Evolutionary conservation across 2,888 invertebrate species (phyloP).

Genomic region (Pelosia muscerda): DNA sequence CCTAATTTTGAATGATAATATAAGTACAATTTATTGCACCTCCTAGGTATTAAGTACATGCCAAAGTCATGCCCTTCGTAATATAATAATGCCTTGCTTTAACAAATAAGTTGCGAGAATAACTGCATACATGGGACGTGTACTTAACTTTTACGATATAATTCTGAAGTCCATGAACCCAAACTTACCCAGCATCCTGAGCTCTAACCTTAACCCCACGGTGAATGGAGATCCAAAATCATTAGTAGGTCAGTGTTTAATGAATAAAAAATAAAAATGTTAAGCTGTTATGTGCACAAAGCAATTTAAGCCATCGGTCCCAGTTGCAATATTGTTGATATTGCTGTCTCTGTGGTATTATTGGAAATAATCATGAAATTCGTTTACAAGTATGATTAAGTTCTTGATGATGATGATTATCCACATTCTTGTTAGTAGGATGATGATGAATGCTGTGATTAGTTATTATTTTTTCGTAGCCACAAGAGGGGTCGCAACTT

Average conservation of each 20-base stretch:
- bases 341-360: background rate
- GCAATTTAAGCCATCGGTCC: background rate
- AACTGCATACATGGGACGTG: background rate
- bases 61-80: background rate
- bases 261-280: background rate
- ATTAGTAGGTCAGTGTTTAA: conserved; percentile 4
- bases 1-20: background rate
- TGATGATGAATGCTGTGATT: background rate
- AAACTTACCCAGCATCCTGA: background rate
- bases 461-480: background rate
- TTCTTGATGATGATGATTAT: no score
- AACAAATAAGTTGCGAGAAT: background rate
- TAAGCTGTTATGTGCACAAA: background rate
- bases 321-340: background rate
- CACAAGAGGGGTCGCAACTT: background rate
- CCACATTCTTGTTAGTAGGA: no score
- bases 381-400: no score
- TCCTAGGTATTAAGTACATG: background rate
- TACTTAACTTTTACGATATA: background rate
- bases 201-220: background rate
- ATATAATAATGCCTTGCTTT: background rate
- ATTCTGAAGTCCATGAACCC: conserved; percentile 1
- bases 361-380: no score
- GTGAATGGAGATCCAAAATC: background rate
- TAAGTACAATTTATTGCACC: background rate